phyloP scores from a whole-genome alignment of 2,888 invertebrate species.

The Tridacna gigas region DNA sequence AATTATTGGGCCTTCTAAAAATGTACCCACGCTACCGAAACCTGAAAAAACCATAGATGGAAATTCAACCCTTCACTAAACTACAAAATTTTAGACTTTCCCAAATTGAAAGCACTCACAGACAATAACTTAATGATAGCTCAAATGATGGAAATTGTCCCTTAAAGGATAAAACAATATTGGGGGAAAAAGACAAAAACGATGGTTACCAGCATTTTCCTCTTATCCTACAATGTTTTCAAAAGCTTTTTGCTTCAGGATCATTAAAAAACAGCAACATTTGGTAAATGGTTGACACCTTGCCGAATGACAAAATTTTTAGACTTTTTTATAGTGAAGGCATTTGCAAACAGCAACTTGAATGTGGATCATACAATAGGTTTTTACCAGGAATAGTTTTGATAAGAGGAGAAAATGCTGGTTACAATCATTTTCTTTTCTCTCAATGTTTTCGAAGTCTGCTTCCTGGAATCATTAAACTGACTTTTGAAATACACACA shows the following conservation, averaged over 20 bases:
- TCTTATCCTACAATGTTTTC: not conserved
- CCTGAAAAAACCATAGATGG: slow-evolving; percentile 74
- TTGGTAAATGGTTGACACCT: not conserved
- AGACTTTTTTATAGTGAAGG: not conserved
- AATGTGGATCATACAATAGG: too few relatives aligned
- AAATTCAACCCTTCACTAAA: not conserved
- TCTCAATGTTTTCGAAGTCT: too few relatives aligned
- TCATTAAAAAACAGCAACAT: not conserved
- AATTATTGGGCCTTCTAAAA: slow-evolving; percentile 86
- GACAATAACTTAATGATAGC: not conserved
- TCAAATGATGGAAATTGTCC: not conserved
- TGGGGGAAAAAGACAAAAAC: not conserved
- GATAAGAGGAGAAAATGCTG: too few relatives aligned
- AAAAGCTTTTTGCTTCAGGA: not conserved
- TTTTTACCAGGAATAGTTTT: too few relatives aligned
- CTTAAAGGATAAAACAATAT: not conserved
- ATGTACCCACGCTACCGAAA: slow-evolving; percentile 86
- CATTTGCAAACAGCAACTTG: too few relatives aligned
- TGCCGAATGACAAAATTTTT: not conserved
- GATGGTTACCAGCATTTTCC: not conserved
- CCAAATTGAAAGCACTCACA: not conserved
- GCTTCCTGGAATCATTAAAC: too few relatives aligned
- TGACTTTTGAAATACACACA: too few relatives aligned
- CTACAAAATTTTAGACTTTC: not conserved
- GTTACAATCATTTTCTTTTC: too few relatives aligned